Conservation (phyloP, 2,888 invertebrate species). For the Chesias legatella region DNA sequence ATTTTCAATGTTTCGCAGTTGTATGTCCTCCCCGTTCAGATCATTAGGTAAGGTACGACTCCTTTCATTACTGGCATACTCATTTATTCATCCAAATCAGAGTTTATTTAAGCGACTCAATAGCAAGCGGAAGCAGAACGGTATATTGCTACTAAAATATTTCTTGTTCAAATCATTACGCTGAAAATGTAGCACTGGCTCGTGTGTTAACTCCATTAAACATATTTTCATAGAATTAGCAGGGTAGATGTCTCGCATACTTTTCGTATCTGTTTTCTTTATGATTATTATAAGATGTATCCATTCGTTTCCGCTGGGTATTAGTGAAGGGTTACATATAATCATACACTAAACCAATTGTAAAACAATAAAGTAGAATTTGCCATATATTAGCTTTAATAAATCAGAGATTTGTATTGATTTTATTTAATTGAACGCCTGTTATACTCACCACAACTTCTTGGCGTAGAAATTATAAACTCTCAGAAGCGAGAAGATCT, state of each 20-base stretch:
- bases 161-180: no score
- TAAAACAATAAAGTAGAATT: constrained; percentile 27
- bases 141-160: no score
- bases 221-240: constrained; percentile 35
- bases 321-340: constrained; percentile 16
- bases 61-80: no score
- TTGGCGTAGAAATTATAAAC: no score
- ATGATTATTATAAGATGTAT: constrained; percentile 21
- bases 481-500: no score
- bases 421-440: constrained; percentile 19
- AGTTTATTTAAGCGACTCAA: no score
- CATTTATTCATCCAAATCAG: no score
- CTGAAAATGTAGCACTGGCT: not conserved
- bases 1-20: no score
- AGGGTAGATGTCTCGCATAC: constrained; percentile 28
- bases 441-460: not conserved
- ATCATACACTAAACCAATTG: constrained; percentile 17
- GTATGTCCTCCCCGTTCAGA: no score
- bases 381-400: constrained; percentile 14
- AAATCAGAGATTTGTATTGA: constrained; percentile 19
- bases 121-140: no score
- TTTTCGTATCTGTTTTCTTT: constrained; percentile 24
- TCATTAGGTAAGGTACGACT: no score
- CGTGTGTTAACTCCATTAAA: constrained; percentile 12
- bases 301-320: constrained; percentile 10